Evolutionary conservation across 1,140 invertebrate genomes (phyloP).

Genomic region (Cherax destructor): DNA sequence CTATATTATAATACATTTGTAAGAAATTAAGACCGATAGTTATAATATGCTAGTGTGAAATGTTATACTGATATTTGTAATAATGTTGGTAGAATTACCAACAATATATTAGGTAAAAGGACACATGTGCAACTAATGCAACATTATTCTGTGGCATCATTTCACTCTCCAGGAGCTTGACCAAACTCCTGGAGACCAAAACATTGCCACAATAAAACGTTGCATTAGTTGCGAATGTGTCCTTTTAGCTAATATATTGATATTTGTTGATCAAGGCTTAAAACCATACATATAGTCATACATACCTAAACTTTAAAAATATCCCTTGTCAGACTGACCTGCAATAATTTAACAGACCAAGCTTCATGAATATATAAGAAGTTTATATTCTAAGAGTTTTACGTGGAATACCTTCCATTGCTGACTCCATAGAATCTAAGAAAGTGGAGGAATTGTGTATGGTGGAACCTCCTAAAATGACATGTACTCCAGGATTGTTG

Average conservation of each 20-base stretch:
- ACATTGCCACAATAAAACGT: too few relatives aligned
- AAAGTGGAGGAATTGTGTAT: constrained; percentile 93
- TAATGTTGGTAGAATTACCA: too few relatives aligned
- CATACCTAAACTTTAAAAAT: neutral
- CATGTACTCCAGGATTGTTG: constrained; percentile 83
- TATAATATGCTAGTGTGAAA: neutral
- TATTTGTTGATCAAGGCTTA: neutral
- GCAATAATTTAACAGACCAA: neutral
- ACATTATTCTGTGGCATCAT: too few relatives aligned
- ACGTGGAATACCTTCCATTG: constrained; percentile 72
- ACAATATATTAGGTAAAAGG: too few relatives aligned
- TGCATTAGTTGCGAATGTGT: too few relatives aligned
- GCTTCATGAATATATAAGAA: neutral
- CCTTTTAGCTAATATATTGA: neutral
- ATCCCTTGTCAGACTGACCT: neutral
- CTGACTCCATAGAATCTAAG: constrained; percentile 82
- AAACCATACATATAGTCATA: neutral
- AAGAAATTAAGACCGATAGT: neutral
- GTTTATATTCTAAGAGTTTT: constrained; percentile 63
- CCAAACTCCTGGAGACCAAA: too few relatives aligned
- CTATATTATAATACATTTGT: neutral
- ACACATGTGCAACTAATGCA: too few relatives aligned
- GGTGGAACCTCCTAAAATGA: constrained; percentile 92
- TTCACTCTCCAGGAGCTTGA: too few relatives aligned
- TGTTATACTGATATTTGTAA: neutral